Percentiles rank a stretch among this genome's conserved stretches.
phyloP scores from a whole-genome alignment of 2,888 invertebrate genomes.

The Griposia aprilina region DNA sequence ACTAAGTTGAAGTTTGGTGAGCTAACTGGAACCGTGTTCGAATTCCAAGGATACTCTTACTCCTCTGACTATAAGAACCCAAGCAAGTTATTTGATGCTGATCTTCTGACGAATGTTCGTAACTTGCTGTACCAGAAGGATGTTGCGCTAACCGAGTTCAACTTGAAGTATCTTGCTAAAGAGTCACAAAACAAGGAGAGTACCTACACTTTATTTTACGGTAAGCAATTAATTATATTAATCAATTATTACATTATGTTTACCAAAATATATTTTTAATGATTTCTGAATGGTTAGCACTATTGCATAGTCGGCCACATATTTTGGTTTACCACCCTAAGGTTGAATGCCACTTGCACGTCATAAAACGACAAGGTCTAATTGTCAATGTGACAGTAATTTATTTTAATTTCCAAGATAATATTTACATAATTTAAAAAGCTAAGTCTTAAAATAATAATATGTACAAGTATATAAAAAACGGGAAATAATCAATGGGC shows the following conservation, averaged over 20 bases:
- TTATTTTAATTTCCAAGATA: too few relatives aligned
- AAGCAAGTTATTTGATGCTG: conserved; percentile 71
- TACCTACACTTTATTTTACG: conserved; percentile 79
- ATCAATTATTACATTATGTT: background rate
- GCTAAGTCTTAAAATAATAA: too few relatives aligned
- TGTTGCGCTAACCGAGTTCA: conserved; percentile 86
- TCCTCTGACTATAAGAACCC: conserved; percentile 79
- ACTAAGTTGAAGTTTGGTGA: conserved; percentile 84
- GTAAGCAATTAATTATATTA: conserved; percentile 69
- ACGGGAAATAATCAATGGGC: too few relatives aligned
- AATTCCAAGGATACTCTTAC: conserved; percentile 88
- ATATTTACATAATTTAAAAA: too few relatives aligned
- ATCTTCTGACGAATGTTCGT: conserved; percentile 71
- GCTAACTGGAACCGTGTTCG: conserved; percentile 88
- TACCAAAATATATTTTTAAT: background rate
- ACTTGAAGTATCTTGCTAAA: conserved; percentile 86
- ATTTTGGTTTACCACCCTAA: background rate
- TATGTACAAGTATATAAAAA: too few relatives aligned
- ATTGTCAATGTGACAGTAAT: too few relatives aligned
- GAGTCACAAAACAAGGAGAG: conserved; percentile 84
- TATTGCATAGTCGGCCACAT: background rate
- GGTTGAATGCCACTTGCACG: background rate
- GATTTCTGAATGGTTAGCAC: background rate
- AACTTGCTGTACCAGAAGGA: conserved; percentile 79
- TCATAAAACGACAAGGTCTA: too few relatives aligned